Evolutionary conservation across 1,140 invertebrate species (phyloP), one percentile per base, ranked within the genome.

Genomic region (Phenacoccus solenopsis): DNA sequence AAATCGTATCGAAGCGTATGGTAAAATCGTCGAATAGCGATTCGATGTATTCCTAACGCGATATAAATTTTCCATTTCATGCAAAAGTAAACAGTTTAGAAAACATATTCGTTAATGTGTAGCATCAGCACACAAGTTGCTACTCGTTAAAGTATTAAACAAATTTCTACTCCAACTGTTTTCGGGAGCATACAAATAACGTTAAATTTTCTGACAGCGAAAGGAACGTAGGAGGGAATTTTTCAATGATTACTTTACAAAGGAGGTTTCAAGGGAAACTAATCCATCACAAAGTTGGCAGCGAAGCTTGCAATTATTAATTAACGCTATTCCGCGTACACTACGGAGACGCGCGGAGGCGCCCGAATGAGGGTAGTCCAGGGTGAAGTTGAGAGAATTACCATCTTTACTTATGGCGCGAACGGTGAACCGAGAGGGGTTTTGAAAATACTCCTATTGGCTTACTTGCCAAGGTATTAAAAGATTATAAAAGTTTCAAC

Each of bases 81-180:
- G 59, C 59, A 64, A 27, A 64, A 64, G 59, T 64, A 64, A 64
- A 64, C 59, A 64, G 59, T 64, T 64, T 64, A 64, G 59, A 27
- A 64, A 64, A 64, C 59, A 64, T 64, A 64, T 64, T 64, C 22
- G 22, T 64, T 64, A 24, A 27, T 64, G 59, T 64, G 59, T 64
- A 64, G 59, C 20, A 64, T 64, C 59, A 64, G 59, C 59, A 64
- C 59, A 64, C 59, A 27, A 64, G 59, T 64, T 64, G 10, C 59
- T 24, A 64, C 59, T 64, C 59, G 59, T 20, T 64, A 64, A 64
- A 64, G 59, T 64, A 64, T 64, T 64, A 64, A 25, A 64, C 59
- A 64, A 64, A 64, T 64, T 64, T 64, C 59, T 64, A 64, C 59
- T 64, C 59, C 59, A 64, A 64, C 59, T 64, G 59, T 64, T 64